Conservation (phyloP, 2,113 vertebrate genomes). For the Phainopepla nitens region DNA sequence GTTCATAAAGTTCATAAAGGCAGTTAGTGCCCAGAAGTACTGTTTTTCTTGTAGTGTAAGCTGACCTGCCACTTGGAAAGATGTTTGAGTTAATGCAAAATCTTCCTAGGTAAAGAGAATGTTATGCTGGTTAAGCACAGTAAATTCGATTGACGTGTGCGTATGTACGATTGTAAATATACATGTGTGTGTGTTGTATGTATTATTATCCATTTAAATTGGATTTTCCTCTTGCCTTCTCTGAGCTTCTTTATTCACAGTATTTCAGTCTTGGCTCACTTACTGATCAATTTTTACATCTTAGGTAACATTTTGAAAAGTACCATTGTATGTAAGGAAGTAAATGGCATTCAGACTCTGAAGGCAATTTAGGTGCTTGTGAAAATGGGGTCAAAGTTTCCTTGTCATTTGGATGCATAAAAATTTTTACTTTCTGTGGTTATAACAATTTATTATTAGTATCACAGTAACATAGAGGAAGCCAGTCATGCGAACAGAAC, state of each 20-base stretch:
- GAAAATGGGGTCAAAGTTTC: conserved; percentile 4
- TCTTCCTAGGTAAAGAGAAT: not conserved
- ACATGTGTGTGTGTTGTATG: not conserved
- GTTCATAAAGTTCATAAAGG: not conserved
- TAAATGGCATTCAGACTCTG: not conserved
- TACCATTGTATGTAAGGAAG: not conserved
- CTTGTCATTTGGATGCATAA: conserved; percentile 4
- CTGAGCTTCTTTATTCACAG: not conserved
- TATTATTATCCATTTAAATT: not conserved
- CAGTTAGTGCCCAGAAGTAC: not conserved
- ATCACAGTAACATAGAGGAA: not conserved
- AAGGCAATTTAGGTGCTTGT: conserved; percentile 10
- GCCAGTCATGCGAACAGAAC: not conserved
- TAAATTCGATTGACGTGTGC: not conserved
- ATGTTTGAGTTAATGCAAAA: not conserved
- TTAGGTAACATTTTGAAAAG: conserved; percentile 18
- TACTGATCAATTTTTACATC: not conserved
- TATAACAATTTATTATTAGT: conserved; percentile 44
- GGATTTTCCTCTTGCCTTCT: not conserved
- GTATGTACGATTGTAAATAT: no score
- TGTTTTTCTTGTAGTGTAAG: not conserved
- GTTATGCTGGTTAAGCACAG: not conserved
- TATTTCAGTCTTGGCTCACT: not conserved
- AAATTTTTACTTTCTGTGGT: conserved; percentile 1
- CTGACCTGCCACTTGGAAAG: not conserved